Evolutionary conservation across 2,797 vertebrate genomes (phyloP), one percentile per base, ranked within the genome.

Genomic region (Sebastolobus altivelis): DNA sequence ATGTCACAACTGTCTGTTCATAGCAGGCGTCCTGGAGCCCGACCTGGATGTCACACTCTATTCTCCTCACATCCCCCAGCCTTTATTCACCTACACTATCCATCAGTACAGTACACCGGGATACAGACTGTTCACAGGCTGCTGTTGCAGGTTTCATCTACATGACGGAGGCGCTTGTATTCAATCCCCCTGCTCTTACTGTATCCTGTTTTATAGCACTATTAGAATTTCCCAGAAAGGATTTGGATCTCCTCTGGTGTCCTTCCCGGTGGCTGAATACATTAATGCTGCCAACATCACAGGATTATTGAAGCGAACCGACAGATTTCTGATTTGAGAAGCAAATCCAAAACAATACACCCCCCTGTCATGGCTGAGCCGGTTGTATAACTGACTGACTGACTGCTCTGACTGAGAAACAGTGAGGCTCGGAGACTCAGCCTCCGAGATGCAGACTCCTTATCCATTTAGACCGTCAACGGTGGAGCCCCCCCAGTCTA

Each of bases 311-410:
- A 90, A 77, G 87, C 74, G 1, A 85, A 85, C 65, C 8, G 83
- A 82, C 83, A 89, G 88, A 93, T 90, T 93, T 93, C 89, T 93
- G 91, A 92, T 94, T 94, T 91, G 79, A 93, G 91, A 87, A 85
- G 87, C 88, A 87, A 91, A 93, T 93, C 90, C 88, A 82, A 92
- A 94, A 93, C 88, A 92, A 90, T 91, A 75, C 81, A 73, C 68
- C 59, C 72, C 65, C 59, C 77, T 80, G 83, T 91, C 82, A 89
- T 78, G 81, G 77, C 83, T 83, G 91, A 92, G 92, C 88, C 67
- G 82, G 81, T 91, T 93, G 88, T 88, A 73, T 90, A 91, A 91
- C 85, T 79, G 90, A 72, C 84, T 79, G 90, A 72, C 84, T 84
- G 89, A 86, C 86, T 87, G 80, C 76, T 80, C 74, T 54, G 77